A percentile compares a stretch with the other conserved stretches of the same genome.
Evolutionary conservation across 2,113 vertebrate genomes (phyloP).

Genomic region (Cyprinus carpio): DNA sequence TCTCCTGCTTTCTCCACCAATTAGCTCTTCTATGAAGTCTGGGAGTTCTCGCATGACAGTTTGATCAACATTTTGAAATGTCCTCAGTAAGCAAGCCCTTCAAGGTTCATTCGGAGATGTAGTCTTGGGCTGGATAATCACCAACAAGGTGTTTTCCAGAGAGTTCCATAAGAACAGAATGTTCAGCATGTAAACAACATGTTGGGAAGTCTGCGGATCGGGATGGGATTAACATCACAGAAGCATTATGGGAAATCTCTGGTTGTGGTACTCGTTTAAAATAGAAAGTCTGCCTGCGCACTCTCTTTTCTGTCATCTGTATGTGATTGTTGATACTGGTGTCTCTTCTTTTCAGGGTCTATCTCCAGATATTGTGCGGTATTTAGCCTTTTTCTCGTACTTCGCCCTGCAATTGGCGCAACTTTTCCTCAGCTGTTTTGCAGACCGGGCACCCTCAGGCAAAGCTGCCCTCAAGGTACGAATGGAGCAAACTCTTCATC

Average conservation of each 20-base stretch:
- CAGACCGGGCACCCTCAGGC: constrained; percentile 80
- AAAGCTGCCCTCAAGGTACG: constrained; percentile 77
- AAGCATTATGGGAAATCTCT: constrained; percentile 45
- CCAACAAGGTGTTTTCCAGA: not conserved
- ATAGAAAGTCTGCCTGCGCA: constrained; percentile 12
- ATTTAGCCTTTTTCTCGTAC: constrained; percentile 82
- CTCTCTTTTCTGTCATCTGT: not conserved
- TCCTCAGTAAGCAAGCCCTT: not conserved
- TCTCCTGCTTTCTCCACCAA: not conserved
- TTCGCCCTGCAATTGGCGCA: constrained; percentile 80
- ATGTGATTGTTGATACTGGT: constrained; percentile 29
- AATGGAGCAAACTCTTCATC: constrained; percentile 24
- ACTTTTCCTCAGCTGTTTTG: constrained; percentile 85
- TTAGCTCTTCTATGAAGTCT: not conserved
- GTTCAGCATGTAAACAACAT: constrained; percentile 25
- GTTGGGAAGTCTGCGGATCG: constrained; percentile 37
- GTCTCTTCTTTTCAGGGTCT: constrained; percentile 74
- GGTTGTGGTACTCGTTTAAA: constrained; percentile 21
- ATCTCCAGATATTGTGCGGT: constrained; percentile 73
- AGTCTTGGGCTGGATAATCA: not conserved
- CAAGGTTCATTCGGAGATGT: not conserved
- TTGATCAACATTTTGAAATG: not conserved
- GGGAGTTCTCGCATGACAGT: no score
- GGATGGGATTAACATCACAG: constrained; percentile 6
- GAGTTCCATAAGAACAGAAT: constrained; percentile 15